These are phyloP conservation scores for Antidorcas marsupialis DNA, from an alignment of 2,113 vertebrate species.

Conservation along the genomic window DNA sequence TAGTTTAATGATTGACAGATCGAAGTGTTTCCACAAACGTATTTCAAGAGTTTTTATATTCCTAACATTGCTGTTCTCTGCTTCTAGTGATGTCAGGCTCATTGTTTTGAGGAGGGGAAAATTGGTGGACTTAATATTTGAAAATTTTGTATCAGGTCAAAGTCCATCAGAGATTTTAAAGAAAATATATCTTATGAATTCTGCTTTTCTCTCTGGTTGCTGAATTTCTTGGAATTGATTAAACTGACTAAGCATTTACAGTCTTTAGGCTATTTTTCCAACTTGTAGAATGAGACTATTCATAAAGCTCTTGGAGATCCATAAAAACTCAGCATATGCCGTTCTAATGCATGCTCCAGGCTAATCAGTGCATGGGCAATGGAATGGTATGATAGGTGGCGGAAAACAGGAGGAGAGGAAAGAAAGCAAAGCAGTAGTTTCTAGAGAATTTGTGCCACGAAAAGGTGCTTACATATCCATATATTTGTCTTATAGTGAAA, in stretches of 20 bases:
- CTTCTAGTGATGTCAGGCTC: not conserved
- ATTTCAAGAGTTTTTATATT: not conserved
- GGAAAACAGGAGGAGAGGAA: not conserved
- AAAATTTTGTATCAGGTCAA: not conserved
- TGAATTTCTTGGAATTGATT: not conserved
- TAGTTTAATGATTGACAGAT: not conserved
- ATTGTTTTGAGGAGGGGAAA: not conserved
- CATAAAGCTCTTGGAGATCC: not conserved
- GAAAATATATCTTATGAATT: not conserved
- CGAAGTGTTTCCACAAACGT: not conserved
- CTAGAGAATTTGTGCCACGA: not conserved
- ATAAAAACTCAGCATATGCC: not conserved
- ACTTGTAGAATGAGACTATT: not conserved
- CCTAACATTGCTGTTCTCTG: not conserved
- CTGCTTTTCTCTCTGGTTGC: not conserved
- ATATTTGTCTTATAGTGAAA: not conserved
- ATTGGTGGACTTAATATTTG: not conserved
- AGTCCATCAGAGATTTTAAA: not conserved
- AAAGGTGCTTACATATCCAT: not conserved
- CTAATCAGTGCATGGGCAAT: not conserved
- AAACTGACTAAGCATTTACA: not conserved
- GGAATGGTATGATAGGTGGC: not conserved
- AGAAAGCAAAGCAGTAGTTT: not conserved
- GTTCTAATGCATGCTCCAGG: not conserved
- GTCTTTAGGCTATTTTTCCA: not conserved